Percentiles rank a stretch among this genome's conserved stretches.
These are phyloP conservation scores for Euleptes europaea DNA, from an alignment of 2,113 vertebrate species.

Conservation along the genomic window DNA sequence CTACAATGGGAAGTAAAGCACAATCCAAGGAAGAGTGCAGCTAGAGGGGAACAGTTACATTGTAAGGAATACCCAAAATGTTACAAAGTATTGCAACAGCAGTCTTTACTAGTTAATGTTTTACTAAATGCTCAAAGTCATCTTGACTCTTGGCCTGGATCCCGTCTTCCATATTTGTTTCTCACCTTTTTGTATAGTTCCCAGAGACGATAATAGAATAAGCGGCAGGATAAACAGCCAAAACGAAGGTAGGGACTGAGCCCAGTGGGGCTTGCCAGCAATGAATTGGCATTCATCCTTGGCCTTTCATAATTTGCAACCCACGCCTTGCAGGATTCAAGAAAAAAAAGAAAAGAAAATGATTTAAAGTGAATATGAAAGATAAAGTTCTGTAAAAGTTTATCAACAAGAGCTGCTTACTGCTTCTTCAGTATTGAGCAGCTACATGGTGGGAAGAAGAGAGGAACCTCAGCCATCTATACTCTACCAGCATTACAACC, in stretches of 20 bases:
- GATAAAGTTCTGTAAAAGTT: background rate
- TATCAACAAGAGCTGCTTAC: background rate
- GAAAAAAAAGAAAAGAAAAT: constrained; percentile 12
- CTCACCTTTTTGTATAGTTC: constrained; percentile 96
- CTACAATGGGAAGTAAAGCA: background rate
- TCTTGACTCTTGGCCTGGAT: background rate
- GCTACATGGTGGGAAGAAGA: background rate
- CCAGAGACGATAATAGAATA: constrained; percentile 92
- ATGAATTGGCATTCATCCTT: constrained; percentile 85
- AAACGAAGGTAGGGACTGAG: constrained; percentile 96
- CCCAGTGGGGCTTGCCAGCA: constrained; percentile 92
- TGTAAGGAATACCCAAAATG: background rate
- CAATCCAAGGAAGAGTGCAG: background rate
- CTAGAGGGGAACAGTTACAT: background rate
- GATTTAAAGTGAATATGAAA: background rate
- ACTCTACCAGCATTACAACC: background rate
- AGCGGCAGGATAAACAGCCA: constrained; percentile 91
- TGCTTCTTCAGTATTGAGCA: background rate
- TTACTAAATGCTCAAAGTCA: background rate
- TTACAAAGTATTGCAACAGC: background rate
- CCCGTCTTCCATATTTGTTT: background rate
- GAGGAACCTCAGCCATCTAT: background rate
- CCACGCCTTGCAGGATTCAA: constrained; percentile 81
- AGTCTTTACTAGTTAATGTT: background rate
- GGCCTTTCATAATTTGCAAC: constrained; percentile 91